Evolutionary conservation across 2,888 invertebrate genomes (phyloP).

Genomic region (Phlogophora meticulosa): DNA sequence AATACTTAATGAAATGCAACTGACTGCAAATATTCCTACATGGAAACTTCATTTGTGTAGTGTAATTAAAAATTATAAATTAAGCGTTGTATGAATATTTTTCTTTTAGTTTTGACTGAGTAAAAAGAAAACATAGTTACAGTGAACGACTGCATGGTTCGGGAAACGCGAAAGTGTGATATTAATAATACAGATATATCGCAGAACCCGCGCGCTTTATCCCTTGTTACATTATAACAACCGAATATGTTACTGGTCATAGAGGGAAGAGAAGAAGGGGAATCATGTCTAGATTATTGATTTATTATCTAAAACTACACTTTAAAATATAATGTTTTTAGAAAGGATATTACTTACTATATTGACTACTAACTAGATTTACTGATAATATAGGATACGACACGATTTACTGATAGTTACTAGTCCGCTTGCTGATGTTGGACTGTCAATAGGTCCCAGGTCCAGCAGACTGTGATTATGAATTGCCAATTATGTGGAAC

Average conservation of each 20-base stretch:
- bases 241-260: slow-evolving; percentile 17
- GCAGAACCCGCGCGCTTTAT: neutral
- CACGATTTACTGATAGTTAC: no score
- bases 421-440: neutral
- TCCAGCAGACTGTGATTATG: slow-evolving; percentile 1
- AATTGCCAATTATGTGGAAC: slow-evolving; percentile 28
- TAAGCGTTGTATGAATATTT: no score
- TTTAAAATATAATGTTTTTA: neutral
- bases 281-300: slow-evolving; percentile 8
- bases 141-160: neutral
- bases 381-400: no score
- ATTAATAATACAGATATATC: slow-evolving; percentile 30
- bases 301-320: slow-evolving; percentile 1
- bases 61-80: slow-evolving; percentile 1
- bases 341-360: neutral
- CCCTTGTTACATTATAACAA: neutral
- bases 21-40: slow-evolving; percentile 5
- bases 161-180: slow-evolving; percentile 15
- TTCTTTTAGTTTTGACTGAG: no score
- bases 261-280: neutral
- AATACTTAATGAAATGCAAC: slow-evolving; percentile 28
- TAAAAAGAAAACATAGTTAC: neutral
- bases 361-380: neutral
- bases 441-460: no score
- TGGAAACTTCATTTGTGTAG: slow-evolving; percentile 11